Evolutionary conservation across 1,140 invertebrate species (phyloP).

Genomic region (Drosophila orena): DNA sequence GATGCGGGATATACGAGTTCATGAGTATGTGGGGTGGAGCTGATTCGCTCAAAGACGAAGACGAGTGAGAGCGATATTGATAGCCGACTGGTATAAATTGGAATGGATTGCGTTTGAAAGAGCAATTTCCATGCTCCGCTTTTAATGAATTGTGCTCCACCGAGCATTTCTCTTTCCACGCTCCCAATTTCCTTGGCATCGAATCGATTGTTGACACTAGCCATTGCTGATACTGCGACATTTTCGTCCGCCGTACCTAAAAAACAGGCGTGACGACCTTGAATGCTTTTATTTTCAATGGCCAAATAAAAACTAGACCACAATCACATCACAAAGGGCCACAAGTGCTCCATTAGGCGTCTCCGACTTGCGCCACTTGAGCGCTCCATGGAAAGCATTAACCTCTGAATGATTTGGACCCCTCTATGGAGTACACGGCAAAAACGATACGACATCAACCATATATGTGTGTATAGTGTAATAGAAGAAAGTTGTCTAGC

Average conservation of each 20-base stretch:
- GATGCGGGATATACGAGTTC: neutral
- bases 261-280: slow-evolving; percentile 21
- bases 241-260: slow-evolving; percentile 4
- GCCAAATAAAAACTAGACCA: slow-evolving; percentile 39
- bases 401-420: neutral
- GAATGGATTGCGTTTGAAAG: slow-evolving; percentile 35
- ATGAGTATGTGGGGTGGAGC: slow-evolving; percentile 13
- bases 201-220: neutral
- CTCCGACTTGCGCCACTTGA: slow-evolving; percentile 23
- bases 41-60: slow-evolving; percentile 22
- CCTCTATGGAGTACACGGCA: neutral
- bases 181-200: slow-evolving; percentile 22
- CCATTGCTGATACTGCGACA: slow-evolving; percentile 18
- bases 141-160: slow-evolving; percentile 22
- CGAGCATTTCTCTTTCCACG: slow-evolving; percentile 7
- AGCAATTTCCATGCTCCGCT: slow-evolving; percentile 56
- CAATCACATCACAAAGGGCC: slow-evolving; percentile 37
- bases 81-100: slow-evolving; percentile 38
- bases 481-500: neutral
- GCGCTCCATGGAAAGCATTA: slow-evolving; percentile 15
- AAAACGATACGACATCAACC: neutral
- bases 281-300: slow-evolving; percentile 29
- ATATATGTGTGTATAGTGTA: neutral
- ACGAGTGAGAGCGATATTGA: slow-evolving; percentile 57
- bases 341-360: slow-evolving; percentile 21